A percentile compares a stretch with the other conserved stretches of the same genome.
phyloP scores from a whole-genome alignment of 2,797 vertebrate genomes.

The Gymnoscopelus braueri region DNA sequence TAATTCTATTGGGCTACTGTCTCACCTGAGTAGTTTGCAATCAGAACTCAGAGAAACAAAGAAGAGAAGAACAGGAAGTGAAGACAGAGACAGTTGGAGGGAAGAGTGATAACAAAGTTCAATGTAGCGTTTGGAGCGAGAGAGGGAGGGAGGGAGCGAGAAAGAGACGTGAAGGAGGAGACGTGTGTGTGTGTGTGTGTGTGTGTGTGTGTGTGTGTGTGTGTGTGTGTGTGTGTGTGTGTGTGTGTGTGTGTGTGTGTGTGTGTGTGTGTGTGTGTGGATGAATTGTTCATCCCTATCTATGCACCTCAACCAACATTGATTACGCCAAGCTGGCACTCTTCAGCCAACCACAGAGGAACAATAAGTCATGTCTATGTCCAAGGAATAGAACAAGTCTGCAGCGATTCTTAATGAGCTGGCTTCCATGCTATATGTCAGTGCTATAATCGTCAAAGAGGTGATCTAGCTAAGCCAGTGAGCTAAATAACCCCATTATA shows the following conservation, averaged over 20 bases:
- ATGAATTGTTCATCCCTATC: too few relatives aligned
- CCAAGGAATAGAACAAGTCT: too few relatives aligned
- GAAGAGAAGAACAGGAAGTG: neutral
- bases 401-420: too few relatives aligned
- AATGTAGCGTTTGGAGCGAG: neutral
- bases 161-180: neutral
- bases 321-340: constrained; percentile 1
- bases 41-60: constrained; percentile 10
- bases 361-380: too few relatives aligned
- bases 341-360: too few relatives aligned
- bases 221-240: too few relatives aligned
- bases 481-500: constrained; percentile 10
- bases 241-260: too few relatives aligned
- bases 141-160: neutral
- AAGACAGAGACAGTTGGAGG: neutral
- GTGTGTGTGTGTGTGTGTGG: too few relatives aligned
- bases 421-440: neutral
- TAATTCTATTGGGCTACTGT: constrained; percentile 4
- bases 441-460: neutral
- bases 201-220: neutral
- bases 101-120: neutral
- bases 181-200: neutral
- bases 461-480: constrained; percentile 7
- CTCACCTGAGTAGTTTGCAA: constrained; percentile 27
- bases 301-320: neutral